A percentile compares a stretch with the other conserved stretches of the same genome.
Evolutionary conservation across 2,797 vertebrate species (phyloP).

Genomic region (Tangara arthus): DNA sequence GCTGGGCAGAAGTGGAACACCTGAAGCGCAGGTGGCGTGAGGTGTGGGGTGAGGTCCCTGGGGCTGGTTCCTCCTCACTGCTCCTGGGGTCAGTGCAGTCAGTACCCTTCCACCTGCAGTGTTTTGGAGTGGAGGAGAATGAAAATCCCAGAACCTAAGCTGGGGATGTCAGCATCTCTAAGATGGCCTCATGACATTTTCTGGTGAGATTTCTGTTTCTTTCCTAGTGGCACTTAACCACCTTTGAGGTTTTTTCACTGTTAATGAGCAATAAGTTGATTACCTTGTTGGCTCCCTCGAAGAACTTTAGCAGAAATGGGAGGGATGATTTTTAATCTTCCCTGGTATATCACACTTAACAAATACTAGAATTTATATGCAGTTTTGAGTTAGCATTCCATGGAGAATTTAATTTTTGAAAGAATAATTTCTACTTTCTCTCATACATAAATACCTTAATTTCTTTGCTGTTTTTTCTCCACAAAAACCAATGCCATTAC

Average conservation of each 20-base stretch:
- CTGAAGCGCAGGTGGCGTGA: accelerated
- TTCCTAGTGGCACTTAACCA: background rate
- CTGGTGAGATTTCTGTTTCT: background rate
- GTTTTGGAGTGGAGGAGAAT: background rate
- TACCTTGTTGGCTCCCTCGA: background rate
- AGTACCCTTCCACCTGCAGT: background rate
- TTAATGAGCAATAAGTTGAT: background rate
- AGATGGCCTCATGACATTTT: background rate
- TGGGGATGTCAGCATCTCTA: background rate
- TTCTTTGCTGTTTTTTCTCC: background rate
- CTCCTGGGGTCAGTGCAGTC: background rate
- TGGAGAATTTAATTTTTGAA: background rate
- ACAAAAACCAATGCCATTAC: background rate
- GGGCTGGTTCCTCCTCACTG: background rate
- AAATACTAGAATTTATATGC: background rate
- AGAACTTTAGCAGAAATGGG: background rate
- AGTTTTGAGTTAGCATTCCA: background rate
- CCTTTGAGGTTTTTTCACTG: background rate
- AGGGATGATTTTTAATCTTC: background rate
- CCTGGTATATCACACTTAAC: background rate
- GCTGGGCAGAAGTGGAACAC: background rate
- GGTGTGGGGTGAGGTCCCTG: background rate
- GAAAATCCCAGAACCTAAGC: background rate
- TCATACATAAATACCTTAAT: background rate
- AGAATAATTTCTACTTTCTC: background rate